A percentile compares a stretch with the other conserved stretches of the same genome.
Conservation (phyloP, 2,113 vertebrate genomes). For the Cervus canadensis region DNA sequence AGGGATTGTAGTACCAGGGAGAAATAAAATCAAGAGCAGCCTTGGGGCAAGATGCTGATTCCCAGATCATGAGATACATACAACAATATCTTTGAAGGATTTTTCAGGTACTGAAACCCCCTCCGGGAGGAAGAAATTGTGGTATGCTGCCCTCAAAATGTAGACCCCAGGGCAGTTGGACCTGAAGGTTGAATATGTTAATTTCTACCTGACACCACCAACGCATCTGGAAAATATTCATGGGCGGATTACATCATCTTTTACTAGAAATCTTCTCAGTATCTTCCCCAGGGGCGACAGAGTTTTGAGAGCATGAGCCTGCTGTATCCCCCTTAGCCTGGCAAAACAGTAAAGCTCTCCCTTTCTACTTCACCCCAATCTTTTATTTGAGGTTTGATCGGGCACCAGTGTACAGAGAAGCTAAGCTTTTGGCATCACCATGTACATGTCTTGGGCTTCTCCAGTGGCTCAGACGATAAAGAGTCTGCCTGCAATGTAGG, state of each 20-base stretch:
- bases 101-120: neutral
- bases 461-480: accelerated
- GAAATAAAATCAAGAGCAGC: neutral
- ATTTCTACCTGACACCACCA: neutral
- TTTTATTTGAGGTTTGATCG: neutral
- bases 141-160: neutral
- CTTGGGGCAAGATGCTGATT: neutral
- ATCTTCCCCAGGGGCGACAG: neutral
- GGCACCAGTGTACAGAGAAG: neutral
- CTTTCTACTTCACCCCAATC: neutral
- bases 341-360: neutral
- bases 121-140: neutral
- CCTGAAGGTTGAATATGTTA: neutral
- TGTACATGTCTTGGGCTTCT: neutral
- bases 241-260: accelerated
- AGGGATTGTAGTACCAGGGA: neutral
- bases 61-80: neutral
- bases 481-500: neutral
- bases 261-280: neutral
- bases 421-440: neutral
- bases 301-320: neutral
- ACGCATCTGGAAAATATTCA: neutral
- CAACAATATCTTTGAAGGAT: neutral
- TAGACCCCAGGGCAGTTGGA: neutral
- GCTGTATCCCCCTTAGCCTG: neutral